phyloP scores from a whole-genome alignment of 2,113 vertebrate genomes.

The Hippocampus zosterae region DNA sequence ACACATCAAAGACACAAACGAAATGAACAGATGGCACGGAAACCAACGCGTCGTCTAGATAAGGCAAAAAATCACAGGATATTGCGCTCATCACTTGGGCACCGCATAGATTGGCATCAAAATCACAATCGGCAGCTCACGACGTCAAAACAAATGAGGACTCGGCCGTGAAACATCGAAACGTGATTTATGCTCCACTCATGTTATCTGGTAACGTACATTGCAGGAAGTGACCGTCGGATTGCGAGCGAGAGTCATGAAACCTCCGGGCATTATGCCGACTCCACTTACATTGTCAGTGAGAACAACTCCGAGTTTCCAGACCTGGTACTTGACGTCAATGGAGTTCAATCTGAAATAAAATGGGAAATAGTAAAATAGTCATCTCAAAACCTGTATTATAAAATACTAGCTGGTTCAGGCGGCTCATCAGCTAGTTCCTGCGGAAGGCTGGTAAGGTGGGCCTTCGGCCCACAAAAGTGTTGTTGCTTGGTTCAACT shows the following conservation, averaged over 20 bases:
- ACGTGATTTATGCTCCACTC: not conserved
- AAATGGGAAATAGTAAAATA: not conserved
- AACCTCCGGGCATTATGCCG: not conserved
- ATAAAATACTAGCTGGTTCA: too few species aligned
- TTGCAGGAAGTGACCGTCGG: not conserved
- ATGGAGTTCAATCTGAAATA: conserved; percentile 80
- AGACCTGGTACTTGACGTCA: conserved; percentile 93
- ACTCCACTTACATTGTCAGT: conserved; percentile 85
- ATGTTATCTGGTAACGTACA: conserved; percentile 16
- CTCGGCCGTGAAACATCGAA: conserved; percentile 24
- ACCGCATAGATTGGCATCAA: conserved; percentile 17
- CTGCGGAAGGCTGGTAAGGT: too few species aligned
- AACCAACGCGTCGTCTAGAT: conserved; percentile 53
- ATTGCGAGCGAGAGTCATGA: conserved; percentile 1
- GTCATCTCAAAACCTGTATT: not conserved
- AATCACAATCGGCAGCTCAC: conserved; percentile 8
- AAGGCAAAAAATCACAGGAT: conserved; percentile 54
- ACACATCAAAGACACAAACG: conserved; percentile 23
- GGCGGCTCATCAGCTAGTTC: too few species aligned
- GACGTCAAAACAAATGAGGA: conserved; percentile 25
- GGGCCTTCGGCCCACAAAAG: too few species aligned
- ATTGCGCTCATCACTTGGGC: conserved; percentile 35
- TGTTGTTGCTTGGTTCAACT: too few species aligned
- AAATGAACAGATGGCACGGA: conserved; percentile 32
- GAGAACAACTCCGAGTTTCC: conserved; percentile 94